Evolutionary conservation across 1,140 invertebrate genomes (phyloP), one percentile per base, ranked within the genome.

Genomic region (Zaprionus davidi): DNA sequence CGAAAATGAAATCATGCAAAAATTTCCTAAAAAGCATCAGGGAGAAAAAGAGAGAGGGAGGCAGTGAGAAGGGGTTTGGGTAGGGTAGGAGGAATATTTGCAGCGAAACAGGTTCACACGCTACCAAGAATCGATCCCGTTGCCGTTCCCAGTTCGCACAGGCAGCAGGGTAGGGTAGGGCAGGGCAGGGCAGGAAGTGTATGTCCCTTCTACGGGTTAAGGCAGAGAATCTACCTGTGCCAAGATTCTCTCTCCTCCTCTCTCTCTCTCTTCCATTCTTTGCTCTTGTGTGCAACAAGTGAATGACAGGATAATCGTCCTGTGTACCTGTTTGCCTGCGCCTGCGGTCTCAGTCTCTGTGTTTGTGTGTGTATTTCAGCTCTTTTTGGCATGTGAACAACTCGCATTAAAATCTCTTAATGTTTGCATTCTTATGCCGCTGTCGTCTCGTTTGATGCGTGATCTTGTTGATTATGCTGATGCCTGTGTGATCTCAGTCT

Each of bases 221-320:
- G 53, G 72, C 24, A 75, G 55, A 57, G 41, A 11, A 74, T 44
- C 76, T 86, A 86, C 82, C 82, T 86, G 82, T 51, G 46, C 67
- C 81, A 73, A 57, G 80, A 67, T 71, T 60, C 63, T 66, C 28
- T 31, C 31, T 34, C 31, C 24, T 68, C 13, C 26, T 58, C 15
- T 38, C 17, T n/a, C n/a, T 22, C 34, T 51, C 34, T 51, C 9
- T n/a, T n/a, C 51, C 17, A 31, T 62, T 24, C 38, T 34, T 7
- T 34, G 9, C 9, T 34, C 9, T 34, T 34, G 31, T 60, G 64
- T 46, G 63, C 90, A 91, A 91, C 90, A 91, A 91, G 90, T 91
- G 86, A 91, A 91, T 91, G 90, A 91, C 90, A 91, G 90, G 90
- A 91, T 91, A 91, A 91, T 91, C 90, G 90, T 91, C 90, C 90